Percentiles rank a stretch among this genome's conserved stretches.
phyloP scores from a whole-genome alignment of 2,797 vertebrate species.

The Pseudocheirus occidentalis region DNA sequence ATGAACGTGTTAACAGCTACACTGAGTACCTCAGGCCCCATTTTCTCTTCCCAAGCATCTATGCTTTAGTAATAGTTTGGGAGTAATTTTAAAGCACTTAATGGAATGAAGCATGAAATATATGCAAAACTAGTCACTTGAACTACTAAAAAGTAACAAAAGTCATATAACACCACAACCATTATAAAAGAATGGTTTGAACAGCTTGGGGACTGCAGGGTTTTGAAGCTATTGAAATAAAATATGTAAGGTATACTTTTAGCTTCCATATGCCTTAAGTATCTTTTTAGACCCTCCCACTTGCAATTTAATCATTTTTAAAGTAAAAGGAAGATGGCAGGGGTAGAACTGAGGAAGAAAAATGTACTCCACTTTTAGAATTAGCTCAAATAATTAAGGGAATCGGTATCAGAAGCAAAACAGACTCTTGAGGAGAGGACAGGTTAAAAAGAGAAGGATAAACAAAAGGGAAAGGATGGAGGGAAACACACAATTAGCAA shows the following conservation, averaged over 20 bases:
- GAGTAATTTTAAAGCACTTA: background rate
- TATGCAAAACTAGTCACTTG: background rate
- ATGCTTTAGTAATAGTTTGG: background rate
- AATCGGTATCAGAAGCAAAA: background rate
- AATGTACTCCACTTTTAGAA: constrained; percentile 11
- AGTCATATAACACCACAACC: background rate
- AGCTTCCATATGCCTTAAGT: background rate
- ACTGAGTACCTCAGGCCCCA: background rate
- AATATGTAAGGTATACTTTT: background rate
- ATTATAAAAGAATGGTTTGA: background rate
- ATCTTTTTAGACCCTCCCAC: background rate
- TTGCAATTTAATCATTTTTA: background rate
- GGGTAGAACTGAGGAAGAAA: background rate
- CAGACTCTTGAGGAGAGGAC: background rate
- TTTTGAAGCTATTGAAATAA: constrained; percentile 29
- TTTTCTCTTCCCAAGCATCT: constrained; percentile 11
- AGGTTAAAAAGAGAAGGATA: background rate
- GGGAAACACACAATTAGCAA: background rate
- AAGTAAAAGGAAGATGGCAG: background rate
- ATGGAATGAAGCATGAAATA: background rate
- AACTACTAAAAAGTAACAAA: constrained; percentile 17
- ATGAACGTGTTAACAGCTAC: background rate
- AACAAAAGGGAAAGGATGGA: background rate
- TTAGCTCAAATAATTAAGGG: background rate
- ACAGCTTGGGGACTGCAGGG: background rate